A percentile compares a stretch with the other conserved stretches of the same genome.
These are phyloP conservation scores for Anastrepha ludens DNA, from an alignment of 1,140 invertebrate genomes.

Conservation along the genomic window DNA sequence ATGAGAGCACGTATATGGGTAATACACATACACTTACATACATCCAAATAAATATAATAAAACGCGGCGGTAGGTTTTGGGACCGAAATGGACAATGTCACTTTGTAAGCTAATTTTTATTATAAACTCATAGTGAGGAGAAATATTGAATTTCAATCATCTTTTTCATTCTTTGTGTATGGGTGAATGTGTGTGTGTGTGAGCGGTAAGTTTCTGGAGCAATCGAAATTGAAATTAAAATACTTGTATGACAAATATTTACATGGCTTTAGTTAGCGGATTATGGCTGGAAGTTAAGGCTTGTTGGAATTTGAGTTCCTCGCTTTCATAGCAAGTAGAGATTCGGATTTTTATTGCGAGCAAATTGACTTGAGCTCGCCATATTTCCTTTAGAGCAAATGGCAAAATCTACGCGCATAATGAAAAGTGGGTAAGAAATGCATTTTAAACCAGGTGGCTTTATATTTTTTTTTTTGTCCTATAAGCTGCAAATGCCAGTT, in stretches of 20 bases:
- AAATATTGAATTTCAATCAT: slow-evolving; percentile 24
- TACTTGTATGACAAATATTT: not conserved
- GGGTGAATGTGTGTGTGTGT: no score
- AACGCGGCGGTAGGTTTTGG: slow-evolving; percentile 25
- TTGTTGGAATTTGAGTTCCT: not conserved
- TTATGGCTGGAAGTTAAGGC: not conserved
- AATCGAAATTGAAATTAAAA: not conserved
- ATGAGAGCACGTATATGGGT: no score
- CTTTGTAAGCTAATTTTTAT: slow-evolving; percentile 4
- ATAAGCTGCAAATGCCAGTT: no score
- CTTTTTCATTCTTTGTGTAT: not conserved
- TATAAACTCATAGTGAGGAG: not conserved
- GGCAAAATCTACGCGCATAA: no score
- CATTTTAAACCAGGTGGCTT: no score
- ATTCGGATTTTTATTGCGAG: no score
- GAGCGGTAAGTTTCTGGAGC: not conserved
- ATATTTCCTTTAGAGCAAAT: no score
- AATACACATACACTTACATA: not conserved
- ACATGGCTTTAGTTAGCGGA: not conserved
- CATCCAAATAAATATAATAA: not conserved
- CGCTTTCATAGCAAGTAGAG: no score
- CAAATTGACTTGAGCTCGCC: no score
- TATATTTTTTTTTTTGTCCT: no score
- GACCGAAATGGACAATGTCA: slow-evolving; percentile 4
- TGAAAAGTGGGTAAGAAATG: no score